These are phyloP conservation scores for Euwallacea similis DNA, from an alignment of 1,140 invertebrate species.

Conservation along the genomic window DNA sequence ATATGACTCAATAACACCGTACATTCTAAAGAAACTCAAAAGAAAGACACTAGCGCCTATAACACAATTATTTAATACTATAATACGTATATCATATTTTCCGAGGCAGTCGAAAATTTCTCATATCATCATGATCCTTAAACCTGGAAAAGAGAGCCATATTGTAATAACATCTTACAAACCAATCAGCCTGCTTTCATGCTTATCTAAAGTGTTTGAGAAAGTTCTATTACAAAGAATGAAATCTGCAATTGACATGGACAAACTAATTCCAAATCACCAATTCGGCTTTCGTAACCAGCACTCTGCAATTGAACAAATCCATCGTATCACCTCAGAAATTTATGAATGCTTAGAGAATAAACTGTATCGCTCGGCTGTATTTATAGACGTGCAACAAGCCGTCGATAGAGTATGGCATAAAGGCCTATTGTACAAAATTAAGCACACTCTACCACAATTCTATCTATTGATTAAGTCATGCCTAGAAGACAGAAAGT, in stretches of 20 bases:
- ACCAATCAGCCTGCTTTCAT: not conserved
- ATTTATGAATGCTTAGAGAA: not conserved
- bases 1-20: not conserved
- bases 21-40: not conserved
- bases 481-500: not conserved
- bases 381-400: not conserved
- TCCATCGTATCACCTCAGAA: not conserved
- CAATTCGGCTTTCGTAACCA: constrained; percentile 6
- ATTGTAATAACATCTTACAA: not conserved
- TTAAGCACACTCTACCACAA: not conserved
- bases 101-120: not conserved
- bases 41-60: not conserved
- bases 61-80: not conserved
- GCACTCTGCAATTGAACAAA: not conserved
- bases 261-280: not conserved
- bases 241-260: not conserved
- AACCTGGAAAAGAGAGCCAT: not conserved
- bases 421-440: not conserved
- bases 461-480: not conserved
- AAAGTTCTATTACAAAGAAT: not conserved
- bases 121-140: not conserved
- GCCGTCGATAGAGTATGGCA: constrained; percentile 4
- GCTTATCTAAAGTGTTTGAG: not conserved
- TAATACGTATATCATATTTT: not conserved
- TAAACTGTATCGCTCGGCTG: not conserved